Base-by-base conservation (phyloP, 2,888 invertebrate genomes). In the Coremacera marginata region DNA sequence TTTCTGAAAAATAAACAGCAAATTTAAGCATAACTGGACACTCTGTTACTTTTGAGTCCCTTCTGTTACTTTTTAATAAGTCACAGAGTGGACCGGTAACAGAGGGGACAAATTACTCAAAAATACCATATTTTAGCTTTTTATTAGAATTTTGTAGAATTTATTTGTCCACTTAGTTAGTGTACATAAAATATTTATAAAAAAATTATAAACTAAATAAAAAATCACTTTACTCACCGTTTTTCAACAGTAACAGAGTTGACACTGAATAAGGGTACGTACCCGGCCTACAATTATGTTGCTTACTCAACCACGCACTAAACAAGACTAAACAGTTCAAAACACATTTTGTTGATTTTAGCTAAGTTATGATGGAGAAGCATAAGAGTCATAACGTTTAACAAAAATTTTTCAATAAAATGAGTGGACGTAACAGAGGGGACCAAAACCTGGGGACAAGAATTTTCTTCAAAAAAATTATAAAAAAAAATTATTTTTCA, bases 331-430 rank as follows among this genome's bases (percentile, higher is more conserved):
- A 74, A 74, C 67, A 74, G 74, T 74, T 74, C 4, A 74, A 74
- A 75, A 75, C 75, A 75, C 67, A 67, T 75, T 75, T 75, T 67
- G 67, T 75, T 73, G 73, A 73, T 73, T 73, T 73, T 63, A 63
- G 63, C 73, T 63, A 73, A 73, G 73, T 73, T 73, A 67, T 75
- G 67, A 75, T 75, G 75, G 75, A 75, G 75, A 75, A 75, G 65
- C 57, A 75, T 75, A 67, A 75, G 57, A 75, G 67, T 75, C 55
- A 75, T 75, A 75, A 67, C 75, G 37, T 67, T 75, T 55, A 67
- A 67, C 75, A 75, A 67, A 75, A 55, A 67, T 37, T 55, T 75
- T 75, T 55, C 55, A 75, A 75, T 67, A 75, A 67, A 67, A 55
- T 75, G 57, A 44, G 65, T 74, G 74, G 65, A 74, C 65, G 55